Evolutionary conservation across 2,888 invertebrate species (phyloP).

Genomic region (Plagodis dolabraria): DNA sequence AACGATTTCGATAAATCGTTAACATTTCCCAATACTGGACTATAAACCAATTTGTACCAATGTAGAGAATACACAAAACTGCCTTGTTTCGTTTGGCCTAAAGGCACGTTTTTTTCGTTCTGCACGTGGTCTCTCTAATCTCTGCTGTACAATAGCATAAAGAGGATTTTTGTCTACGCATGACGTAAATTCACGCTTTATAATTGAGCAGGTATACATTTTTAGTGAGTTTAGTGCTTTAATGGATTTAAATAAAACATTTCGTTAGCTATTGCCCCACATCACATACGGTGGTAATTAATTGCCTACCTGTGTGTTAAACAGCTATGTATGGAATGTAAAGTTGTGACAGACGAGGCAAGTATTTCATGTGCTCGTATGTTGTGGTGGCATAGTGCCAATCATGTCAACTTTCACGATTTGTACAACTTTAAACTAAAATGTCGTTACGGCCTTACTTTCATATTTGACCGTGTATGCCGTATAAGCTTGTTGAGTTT

Average conservation of each 20-base stretch:
- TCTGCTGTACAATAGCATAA: slow-evolving; percentile 3
- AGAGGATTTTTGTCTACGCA: slow-evolving; percentile 7
- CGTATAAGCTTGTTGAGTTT: too few relatives aligned
- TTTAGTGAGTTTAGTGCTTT: too few relatives aligned
- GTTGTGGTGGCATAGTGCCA: slow-evolving; percentile 6
- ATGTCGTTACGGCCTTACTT: slow-evolving; percentile 12
- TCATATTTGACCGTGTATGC: slow-evolving; percentile 2
- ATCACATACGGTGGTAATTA: too few relatives aligned
- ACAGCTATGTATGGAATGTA: neutral
- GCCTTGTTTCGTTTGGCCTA: slow-evolving; percentile 5
- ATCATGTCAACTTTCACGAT: slow-evolving; percentile 21
- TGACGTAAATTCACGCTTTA: neutral
- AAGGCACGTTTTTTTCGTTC: slow-evolving; percentile 16
- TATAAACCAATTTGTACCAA: too few relatives aligned
- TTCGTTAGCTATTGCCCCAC: too few relatives aligned
- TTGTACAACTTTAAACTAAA: slow-evolving; percentile 3
- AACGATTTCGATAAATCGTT: too few relatives aligned
- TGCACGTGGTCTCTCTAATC: slow-evolving; percentile 17
- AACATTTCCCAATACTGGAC: too few relatives aligned
- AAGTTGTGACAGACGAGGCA: neutral
- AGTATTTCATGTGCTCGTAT: slow-evolving; percentile 9
- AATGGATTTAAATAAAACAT: too few relatives aligned
- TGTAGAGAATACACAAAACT: too few relatives aligned
- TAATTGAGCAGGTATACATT: too few relatives aligned
- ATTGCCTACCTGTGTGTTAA: too few relatives aligned